phyloP scores from a whole-genome alignment of 2,888 invertebrate species.

The Prionchulus punctatus region DNA sequence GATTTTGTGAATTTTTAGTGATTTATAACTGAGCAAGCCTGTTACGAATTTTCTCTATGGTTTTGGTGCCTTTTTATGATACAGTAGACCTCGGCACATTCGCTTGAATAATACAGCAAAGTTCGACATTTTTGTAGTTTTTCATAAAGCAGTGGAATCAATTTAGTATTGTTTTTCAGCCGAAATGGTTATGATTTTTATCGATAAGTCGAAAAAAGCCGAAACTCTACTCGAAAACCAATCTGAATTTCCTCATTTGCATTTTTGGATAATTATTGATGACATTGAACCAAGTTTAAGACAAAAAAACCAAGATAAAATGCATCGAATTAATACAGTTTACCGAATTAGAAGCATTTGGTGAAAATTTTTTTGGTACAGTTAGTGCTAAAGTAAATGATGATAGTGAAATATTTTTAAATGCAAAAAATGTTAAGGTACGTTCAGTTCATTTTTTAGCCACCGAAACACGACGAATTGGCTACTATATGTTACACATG shows the following conservation, averaged over 20 bases:
- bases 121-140: too few species aligned
- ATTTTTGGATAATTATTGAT: slow-evolving; percentile 22
- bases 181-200: not conserved
- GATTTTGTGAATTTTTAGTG: slow-evolving; percentile 49
- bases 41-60: slow-evolving; percentile 83
- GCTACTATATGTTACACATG: slow-evolving; percentile 22
- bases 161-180: too few species aligned
- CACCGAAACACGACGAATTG: slow-evolving; percentile 26
- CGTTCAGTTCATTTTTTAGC: slow-evolving; percentile 14
- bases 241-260: slow-evolving; percentile 18
- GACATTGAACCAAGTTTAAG: slow-evolving; percentile 16
- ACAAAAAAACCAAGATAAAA: slow-evolving; percentile 8
- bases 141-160: too few species aligned
- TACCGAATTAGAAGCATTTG: not conserved
- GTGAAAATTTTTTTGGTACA: not conserved
- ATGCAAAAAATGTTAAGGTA: not conserved
- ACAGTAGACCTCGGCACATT: slow-evolving; percentile 90
- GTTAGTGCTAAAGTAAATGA: not conserved
- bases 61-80: slow-evolving; percentile 85
- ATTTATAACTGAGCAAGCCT: slow-evolving; percentile 81
- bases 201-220: slow-evolving; percentile 4
- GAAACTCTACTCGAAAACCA: slow-evolving; percentile 19
- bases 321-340: not conserved
- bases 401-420: not conserved
- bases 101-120: slow-evolving; percentile 44